These are phyloP conservation scores for Orcinus orca DNA, from an alignment of 2,113 vertebrate genomes.

Conservation along the genomic window DNA sequence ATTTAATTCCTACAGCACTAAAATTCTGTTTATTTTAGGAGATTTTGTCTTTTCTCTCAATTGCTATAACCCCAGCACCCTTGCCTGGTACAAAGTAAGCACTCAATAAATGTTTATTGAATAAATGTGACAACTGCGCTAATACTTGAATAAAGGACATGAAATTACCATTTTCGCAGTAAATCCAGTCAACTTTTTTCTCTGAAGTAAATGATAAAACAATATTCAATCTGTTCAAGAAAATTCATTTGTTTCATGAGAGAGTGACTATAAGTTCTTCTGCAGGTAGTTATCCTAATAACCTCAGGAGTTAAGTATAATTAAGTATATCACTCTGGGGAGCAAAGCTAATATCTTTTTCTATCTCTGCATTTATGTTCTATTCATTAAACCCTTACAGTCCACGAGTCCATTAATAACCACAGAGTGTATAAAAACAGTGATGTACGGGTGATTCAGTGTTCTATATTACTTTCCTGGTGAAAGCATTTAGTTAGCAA, in stretches of 20 bases:
- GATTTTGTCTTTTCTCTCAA: neutral
- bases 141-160: neutral
- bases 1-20: neutral
- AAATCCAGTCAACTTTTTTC: constrained; percentile 5
- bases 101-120: neutral
- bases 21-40: neutral
- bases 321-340: constrained; percentile 68
- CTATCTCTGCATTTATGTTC: constrained; percentile 57
- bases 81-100: neutral
- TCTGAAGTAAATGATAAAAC: constrained; percentile 54
- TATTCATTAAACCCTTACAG: constrained; percentile 72
- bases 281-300: constrained; percentile 74
- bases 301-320: constrained; percentile 63
- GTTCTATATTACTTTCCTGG: neutral
- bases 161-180: neutral
- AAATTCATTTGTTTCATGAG: constrained; percentile 63
- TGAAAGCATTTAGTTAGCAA: neutral
- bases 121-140: neutral
- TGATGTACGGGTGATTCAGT: neutral
- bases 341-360: neutral
- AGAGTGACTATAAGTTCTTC: constrained; percentile 25
- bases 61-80: neutral
- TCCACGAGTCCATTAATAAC: constrained; percentile 77
- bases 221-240: constrained; percentile 47
- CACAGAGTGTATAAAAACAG: constrained; percentile 4